Evolutionary conservation across 2,888 invertebrate species (phyloP).

Genomic region (Chesias legatella): DNA sequence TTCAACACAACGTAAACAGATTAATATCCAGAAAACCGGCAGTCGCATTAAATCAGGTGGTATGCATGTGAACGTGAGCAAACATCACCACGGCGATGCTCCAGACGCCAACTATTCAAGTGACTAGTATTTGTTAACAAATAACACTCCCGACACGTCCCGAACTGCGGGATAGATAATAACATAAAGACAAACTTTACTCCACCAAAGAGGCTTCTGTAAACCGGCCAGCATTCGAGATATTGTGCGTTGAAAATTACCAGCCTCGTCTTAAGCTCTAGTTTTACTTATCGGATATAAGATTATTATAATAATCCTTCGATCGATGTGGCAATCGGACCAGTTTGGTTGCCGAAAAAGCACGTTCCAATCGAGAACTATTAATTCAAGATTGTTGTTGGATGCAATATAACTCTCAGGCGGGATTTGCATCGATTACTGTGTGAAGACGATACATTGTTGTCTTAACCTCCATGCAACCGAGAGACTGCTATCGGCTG

Average conservation of each 20-base stretch:
- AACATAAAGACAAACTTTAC: conserved; percentile 46
- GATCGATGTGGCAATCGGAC: conserved; percentile 31
- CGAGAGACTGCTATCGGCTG: conserved; percentile 59
- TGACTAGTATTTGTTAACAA: conserved; percentile 70
- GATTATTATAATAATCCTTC: conserved; percentile 31
- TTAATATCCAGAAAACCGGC: conserved; percentile 13
- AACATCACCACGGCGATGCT: conserved; percentile 56
- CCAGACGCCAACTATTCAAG: conserved; percentile 46
- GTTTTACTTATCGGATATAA: conserved; percentile 19
- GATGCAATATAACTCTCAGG: conserved; percentile 32
- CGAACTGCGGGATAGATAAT: conserved; percentile 53
- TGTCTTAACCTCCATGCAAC: conserved; percentile 74
- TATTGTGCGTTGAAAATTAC: conserved; percentile 17
- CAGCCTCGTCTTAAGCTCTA: conserved; percentile 16
- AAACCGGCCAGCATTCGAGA: conserved; percentile 20
- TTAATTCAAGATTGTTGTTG: conserved; percentile 25
- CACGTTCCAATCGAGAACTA: conserved; percentile 24
- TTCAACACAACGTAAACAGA: too few species aligned
- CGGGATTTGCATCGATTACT: conserved; percentile 49
- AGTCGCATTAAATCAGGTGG: conserved; percentile 52
- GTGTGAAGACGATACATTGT: conserved; percentile 61
- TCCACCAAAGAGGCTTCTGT: conserved; percentile 29
- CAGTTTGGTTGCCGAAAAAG: conserved; percentile 27
- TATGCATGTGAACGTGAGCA: conserved; percentile 68
- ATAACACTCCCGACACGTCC: conserved; percentile 60